These are phyloP conservation scores for Pseudorhiza aurosa DNA, from an alignment of 30 jellyfish, hydroid and myxozoan species.

Conservation along the genomic window DNA sequence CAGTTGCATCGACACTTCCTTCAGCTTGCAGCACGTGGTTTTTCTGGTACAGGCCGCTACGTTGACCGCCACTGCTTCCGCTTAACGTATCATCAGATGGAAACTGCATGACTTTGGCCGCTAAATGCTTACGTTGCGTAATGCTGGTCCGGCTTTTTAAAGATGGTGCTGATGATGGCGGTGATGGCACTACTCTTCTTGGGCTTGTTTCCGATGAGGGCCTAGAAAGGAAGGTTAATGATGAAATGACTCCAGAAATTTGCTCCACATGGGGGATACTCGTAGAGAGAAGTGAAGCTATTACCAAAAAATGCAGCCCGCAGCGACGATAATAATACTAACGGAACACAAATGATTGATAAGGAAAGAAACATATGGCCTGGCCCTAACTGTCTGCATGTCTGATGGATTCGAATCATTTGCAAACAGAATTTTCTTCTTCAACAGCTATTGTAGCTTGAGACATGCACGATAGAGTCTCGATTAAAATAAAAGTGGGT, in stretches of 20 bases:
- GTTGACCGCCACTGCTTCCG: background rate
- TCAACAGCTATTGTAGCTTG: too few relatives aligned
- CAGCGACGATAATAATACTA: too few relatives aligned
- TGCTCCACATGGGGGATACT: too few relatives aligned
- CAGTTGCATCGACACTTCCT: background rate
- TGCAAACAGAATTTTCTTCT: too few relatives aligned
- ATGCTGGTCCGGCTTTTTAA: conserved; percentile 20
- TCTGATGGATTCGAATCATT: too few relatives aligned
- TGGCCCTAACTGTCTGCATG: too few relatives aligned
- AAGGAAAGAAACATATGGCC: too few relatives aligned
- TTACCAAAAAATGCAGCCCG: too few relatives aligned
- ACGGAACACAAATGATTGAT: too few relatives aligned
- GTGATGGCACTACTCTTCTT: conserved; percentile 41
- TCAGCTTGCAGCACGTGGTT: background rate
- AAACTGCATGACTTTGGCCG: conserved; percentile 16
- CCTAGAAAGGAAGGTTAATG: background rate
- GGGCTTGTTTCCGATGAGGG: background rate
- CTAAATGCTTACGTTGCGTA: conserved; percentile 22
- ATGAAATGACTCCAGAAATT: background rate
- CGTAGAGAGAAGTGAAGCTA: too few relatives aligned
- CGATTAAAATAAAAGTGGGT: too few relatives aligned
- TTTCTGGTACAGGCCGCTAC: background rate
- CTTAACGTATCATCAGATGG: background rate
- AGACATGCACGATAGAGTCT: too few relatives aligned
- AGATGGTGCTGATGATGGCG: conserved; percentile 60